Base-by-base conservation (phyloP, 2,113 vertebrate species). In the Rhinopithecus roxellana region DNA sequence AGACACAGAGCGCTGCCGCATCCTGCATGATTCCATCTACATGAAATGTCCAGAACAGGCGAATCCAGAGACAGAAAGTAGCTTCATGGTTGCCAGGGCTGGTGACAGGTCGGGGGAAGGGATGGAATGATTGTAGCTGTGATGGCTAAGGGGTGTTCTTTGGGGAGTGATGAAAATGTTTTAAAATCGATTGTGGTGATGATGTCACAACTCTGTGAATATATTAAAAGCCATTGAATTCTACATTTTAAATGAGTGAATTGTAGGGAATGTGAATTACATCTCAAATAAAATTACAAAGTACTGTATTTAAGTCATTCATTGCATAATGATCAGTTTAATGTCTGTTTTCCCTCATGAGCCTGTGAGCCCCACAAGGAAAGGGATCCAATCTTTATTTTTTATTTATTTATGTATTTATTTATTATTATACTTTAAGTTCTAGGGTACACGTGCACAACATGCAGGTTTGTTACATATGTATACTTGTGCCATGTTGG, bases 81-180 rank as follows among this genome's bases (percentile, higher is more conserved):
- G 23, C 43, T 48, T 3, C 4, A 14, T 2, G 45, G 57, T 13
- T 55, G 7, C 50, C 8, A 6, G 0, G 22, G 45, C 80, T 6
- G 57, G 72, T 17, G n/a, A 6, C 13, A 48, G 23, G 48, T 38
- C 14, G 1, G 25, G 50, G 23, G 74, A 25, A 43, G 13, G 30
- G 1, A 12, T 1, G 40, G 35, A 6, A 13, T 0, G 2, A 13
- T 0, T 14, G 20, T 32, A 38, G 35, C 27, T 1, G 30, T 2
- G 69, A 22, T 1, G 4, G 61, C 45, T 23, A 0, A 43, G 32
- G 52, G 40, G 16, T 0, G 11, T 4, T 69, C 84, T 85, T 38
- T 9, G 4, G 43, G 25, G 57, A 64, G 25, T 50, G 50, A 86
- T 8, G 48, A 38, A 79, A 45, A 67, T 57, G 13, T n/a, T n/a